Conservation (phyloP, 2,113 vertebrate species). For the Thymallus thymallus region DNA sequence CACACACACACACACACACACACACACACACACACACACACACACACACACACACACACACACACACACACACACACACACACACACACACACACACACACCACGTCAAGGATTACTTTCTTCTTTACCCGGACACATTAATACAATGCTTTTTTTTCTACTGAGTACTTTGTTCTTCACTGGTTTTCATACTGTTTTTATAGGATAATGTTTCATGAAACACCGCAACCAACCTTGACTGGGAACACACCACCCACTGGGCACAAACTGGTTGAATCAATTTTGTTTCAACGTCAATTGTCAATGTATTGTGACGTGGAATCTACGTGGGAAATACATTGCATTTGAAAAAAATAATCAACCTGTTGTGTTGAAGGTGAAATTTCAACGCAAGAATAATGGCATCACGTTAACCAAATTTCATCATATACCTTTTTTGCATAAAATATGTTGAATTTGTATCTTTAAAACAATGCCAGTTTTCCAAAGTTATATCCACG, state of each 20-base stretch:
- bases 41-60: slow-evolving; percentile 9
- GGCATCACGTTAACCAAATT: no score
- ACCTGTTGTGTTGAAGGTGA: no score
- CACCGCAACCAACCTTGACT: slow-evolving; percentile 52
- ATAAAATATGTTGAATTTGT: no score
- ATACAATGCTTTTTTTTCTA: slow-evolving; percentile 42
- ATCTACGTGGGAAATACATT: no score
- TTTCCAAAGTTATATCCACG: no score
- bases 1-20: slow-evolving; percentile 12
- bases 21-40: slow-evolving; percentile 13
- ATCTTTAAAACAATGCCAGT: no score
- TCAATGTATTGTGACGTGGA: no score
- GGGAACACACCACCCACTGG: slow-evolving; percentile 48
- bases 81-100: slow-evolving; percentile 13
- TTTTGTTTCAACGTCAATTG: no score
- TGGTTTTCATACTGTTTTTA: slow-evolving; percentile 45
- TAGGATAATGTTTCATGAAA: slow-evolving; percentile 10
- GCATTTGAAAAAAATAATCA: no score
- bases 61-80: slow-evolving; percentile 12
- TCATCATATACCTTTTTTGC: no score
- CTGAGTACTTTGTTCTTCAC: slow-evolving; percentile 40
- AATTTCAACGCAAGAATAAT: no score
- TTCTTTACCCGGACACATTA: slow-evolving; percentile 32
- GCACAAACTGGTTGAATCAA: no score
- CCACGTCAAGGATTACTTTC: background rate